These are phyloP conservation scores for Ceratina calcarata DNA, from an alignment of 1,140 invertebrate genomes.

Conservation along the genomic window DNA sequence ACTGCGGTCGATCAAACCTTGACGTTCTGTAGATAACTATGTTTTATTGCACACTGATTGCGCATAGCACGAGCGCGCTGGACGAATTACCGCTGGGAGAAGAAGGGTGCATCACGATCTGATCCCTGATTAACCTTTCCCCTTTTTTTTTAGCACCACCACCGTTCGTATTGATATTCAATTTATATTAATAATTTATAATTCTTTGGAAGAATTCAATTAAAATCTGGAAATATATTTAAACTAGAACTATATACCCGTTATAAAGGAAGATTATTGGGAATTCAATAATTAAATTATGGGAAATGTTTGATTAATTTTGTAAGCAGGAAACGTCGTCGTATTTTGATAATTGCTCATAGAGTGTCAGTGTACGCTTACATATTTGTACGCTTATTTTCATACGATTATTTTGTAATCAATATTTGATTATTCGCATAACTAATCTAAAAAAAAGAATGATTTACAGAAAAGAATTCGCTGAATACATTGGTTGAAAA, in stretches of 20 bases:
- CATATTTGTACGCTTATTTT: neutral
- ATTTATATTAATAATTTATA: too few species aligned
- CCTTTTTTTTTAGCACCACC: neutral
- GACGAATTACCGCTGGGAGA: neutral
- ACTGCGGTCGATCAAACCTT: slow-evolving; percentile 32
- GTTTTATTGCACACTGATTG: slow-evolving; percentile 23
- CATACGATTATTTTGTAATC: neutral
- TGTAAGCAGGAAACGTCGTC: neutral
- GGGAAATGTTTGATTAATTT: neutral
- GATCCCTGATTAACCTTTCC: neutral
- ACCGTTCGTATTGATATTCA: neutral
- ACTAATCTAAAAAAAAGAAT: too few species aligned
- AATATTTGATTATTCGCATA: neutral
- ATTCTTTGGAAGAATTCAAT: too few species aligned
- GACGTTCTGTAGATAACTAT: slow-evolving; percentile 24
- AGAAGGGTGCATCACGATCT: neutral
- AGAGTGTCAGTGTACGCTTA: neutral
- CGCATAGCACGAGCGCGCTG: neutral
- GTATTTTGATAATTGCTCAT: neutral
- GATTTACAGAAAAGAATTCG: too few species aligned
- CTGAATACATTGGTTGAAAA: neutral
- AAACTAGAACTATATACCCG: neutral
- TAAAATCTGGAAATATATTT: too few species aligned
- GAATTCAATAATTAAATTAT: neutral
- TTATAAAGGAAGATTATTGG: too few species aligned